Percentiles rank a stretch among this genome's conserved stretches.
Conservation (phyloP, 2,888 invertebrate genomes). For the Hirtodrosophila trivittata region DNA sequence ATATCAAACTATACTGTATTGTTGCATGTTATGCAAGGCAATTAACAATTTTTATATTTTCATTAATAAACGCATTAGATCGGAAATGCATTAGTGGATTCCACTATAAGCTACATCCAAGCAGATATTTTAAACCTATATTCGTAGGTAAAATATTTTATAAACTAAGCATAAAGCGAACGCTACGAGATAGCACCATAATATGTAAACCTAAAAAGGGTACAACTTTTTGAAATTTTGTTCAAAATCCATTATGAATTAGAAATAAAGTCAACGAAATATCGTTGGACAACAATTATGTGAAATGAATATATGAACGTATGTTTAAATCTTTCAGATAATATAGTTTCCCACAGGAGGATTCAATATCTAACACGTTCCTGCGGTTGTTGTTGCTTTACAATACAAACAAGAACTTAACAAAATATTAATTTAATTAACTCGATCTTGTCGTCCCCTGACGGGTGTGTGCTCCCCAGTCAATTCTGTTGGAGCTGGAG, state of each 20-base stretch:
- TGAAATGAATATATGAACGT: conserved; percentile 1
- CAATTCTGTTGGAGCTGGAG: conserved; percentile 14
- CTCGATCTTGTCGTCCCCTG: conserved; percentile 40
- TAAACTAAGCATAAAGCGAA: not conserved
- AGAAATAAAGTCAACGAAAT: not conserved
- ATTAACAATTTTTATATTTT: conserved; percentile 19
- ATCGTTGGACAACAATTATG: not conserved
- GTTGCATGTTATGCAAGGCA: conserved; percentile 1
- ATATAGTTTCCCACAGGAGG: too few relatives aligned
- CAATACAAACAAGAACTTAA: too few relatives aligned
- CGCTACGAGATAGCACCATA: conserved; percentile 5
- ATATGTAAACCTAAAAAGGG: conserved; percentile 5
- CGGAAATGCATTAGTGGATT: too few relatives aligned
- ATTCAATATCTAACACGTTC: too few relatives aligned
- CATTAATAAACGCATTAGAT: conserved; percentile 10
- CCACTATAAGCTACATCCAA: too few relatives aligned
- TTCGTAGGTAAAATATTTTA: not conserved
- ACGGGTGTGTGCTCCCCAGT: conserved; percentile 6
- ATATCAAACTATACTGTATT: not conserved
- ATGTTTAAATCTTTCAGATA: too few relatives aligned
- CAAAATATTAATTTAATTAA: conserved; percentile 63
- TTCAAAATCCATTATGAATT: not conserved
- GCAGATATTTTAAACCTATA: too few relatives aligned
- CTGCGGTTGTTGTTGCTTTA: too few relatives aligned
- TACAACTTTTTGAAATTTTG: too few relatives aligned